Evolutionary conservation across 2,797 vertebrate species (phyloP).

Genomic region (Anas acuta): DNA sequence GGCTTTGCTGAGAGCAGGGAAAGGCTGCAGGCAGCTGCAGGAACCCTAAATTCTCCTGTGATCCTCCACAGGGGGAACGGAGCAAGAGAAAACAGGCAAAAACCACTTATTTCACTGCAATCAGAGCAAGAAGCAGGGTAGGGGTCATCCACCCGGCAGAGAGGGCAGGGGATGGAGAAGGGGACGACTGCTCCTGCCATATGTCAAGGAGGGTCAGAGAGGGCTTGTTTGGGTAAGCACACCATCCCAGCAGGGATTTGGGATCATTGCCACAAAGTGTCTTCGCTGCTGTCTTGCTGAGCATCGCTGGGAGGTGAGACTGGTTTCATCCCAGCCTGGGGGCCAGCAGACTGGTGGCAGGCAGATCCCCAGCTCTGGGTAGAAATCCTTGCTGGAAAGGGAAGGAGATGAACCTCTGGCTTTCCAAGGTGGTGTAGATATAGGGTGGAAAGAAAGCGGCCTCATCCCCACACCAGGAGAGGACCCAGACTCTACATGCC

Average conservation of each 20-base stretch:
- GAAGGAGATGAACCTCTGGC: background rate
- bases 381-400: background rate
- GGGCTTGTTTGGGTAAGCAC: background rate
- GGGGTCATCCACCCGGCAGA: background rate
- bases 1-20: background rate
- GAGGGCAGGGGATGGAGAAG: background rate
- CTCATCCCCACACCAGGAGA: background rate
- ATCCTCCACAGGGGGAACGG: background rate
- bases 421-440: background rate
- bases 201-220: rapidly evolving
- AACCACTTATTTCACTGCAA: rapidly evolving
- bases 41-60: background rate
- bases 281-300: background rate
- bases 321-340: background rate
- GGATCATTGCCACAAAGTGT: background rate
- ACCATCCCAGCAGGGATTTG: background rate
- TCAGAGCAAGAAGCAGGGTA: background rate
- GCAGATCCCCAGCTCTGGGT: background rate
- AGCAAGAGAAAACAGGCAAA: background rate
- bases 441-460: background rate
- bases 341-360: background rate
- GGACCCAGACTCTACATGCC: rapidly evolving
- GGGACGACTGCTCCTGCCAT: background rate
- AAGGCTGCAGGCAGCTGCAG: background rate
- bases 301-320: background rate